Conservation (phyloP, 2,113 vertebrate genomes). For the Lycocorax pyrrhopterus region DNA sequence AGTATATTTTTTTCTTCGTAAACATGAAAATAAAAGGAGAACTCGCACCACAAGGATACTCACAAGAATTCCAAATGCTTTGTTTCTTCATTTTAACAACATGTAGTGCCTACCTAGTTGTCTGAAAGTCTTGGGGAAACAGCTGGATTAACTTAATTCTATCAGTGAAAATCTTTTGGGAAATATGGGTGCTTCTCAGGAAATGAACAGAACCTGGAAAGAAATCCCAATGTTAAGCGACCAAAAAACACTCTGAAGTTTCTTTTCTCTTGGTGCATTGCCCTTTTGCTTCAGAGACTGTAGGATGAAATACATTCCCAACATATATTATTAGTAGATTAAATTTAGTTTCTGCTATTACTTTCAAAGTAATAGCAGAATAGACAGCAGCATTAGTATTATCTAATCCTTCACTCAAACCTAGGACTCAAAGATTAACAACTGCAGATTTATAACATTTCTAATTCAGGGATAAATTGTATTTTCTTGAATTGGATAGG, state of each 20-base stretch:
- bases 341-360: constrained; percentile 20
- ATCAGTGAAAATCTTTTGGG: neutral
- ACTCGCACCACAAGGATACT: neutral
- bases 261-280: neutral
- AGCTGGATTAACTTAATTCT: neutral
- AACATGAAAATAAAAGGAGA: neutral
- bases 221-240: neutral
- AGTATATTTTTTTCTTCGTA: neutral
- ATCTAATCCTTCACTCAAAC: constrained; percentile 15
- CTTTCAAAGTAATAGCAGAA: constrained; percentile 45
- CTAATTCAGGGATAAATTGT: constrained; percentile 20
- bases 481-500: constrained; percentile 12
- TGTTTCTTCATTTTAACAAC: neutral
- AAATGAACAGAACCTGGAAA: neutral
- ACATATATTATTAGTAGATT: constrained; percentile 7
- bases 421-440: constrained; percentile 39
- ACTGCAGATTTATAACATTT: constrained; percentile 14
- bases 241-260: neutral
- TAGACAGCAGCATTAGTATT: neutral
- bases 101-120: neutral
- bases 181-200: neutral
- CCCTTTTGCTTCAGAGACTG: neutral
- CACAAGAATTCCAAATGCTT: neutral
- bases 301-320: constrained; percentile 1
- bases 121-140: neutral